Percentiles rank a stretch among this genome's conserved stretches.
phyloP scores from a whole-genome alignment of 1,140 invertebrate species.

The Drosophila trapezifrons region DNA sequence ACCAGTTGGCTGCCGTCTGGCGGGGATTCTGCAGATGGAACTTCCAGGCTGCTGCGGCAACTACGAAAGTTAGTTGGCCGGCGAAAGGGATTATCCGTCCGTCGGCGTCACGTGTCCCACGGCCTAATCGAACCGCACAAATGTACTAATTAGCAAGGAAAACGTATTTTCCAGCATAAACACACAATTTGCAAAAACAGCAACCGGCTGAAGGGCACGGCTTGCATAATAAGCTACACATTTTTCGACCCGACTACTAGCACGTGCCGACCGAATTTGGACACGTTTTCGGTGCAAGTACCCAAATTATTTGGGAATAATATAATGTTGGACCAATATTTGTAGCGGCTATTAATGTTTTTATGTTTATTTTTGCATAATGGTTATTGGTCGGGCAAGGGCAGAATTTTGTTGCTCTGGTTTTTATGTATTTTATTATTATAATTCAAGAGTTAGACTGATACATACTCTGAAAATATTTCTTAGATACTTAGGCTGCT shows the following conservation, averaged over 20 bases:
- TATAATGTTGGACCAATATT: conserved; percentile 19
- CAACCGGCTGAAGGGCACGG: conserved; percentile 29
- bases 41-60: conserved; percentile 22
- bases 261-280: conserved; percentile 34
- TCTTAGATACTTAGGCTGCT: not conserved
- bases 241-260: conserved; percentile 30
- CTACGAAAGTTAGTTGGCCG: conserved; percentile 36
- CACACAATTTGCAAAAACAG: conserved; percentile 55
- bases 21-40: conserved; percentile 14
- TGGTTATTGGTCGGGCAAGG: not conserved
- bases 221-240: conserved; percentile 48
- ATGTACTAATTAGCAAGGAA: conserved; percentile 58
- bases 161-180: conserved; percentile 58
- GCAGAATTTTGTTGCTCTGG: not conserved
- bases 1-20: conserved; percentile 11
- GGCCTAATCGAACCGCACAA: conserved; percentile 54
- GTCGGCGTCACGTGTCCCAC: conserved; percentile 41
- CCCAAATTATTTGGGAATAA: conserved; percentile 24
- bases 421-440: conserved; percentile 1
- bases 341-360: conserved; percentile 16
- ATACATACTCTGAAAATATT: not conserved
- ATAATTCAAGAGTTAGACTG: not conserved
- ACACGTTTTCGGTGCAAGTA: conserved; percentile 29
- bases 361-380: conserved; percentile 16
- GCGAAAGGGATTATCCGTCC: conserved; percentile 34